Base-by-base conservation (phyloP, 2,888 invertebrate genomes). In the Callinectes sapidus region DNA sequence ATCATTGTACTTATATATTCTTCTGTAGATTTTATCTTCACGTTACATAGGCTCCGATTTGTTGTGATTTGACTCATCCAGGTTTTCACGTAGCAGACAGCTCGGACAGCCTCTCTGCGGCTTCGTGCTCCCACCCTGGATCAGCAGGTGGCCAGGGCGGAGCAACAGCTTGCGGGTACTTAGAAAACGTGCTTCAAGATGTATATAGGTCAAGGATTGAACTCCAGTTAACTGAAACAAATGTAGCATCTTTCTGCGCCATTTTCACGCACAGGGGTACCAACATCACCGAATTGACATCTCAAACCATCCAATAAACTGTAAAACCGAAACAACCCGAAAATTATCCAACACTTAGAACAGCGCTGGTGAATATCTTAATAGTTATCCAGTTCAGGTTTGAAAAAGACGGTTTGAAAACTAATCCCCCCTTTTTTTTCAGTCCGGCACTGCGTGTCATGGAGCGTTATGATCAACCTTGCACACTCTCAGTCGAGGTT, bases 281-380 rank as follows among this genome's bases (percentile, higher is more conserved):
- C 93, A 91, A 91, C 91, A 42, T 89, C 91, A 93, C 93, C 90
- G 91, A 93, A 89, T 90, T 81, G 92, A 85, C 77, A 88, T 90
- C 87, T 88, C 77, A 92, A 92, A 92, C 90, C 90, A 90, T 92
- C 92, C 90, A 89, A 89, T 90, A 92, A 92, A 92, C 90, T 92
- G 90, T 85, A 90, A 92, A 92, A 91, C 89, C 89, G 89, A 93
- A 91, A 93, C 91, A 93, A 91, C 93, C 93, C 93, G 93, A 91
- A 91, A 89, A 92, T 92, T 92, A 92, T 87, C 92, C 92, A 92
- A 81, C 93, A 93, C 93, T 93, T 93, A 93, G 93, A 93, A 93
- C 93, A 93, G 93, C 89, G 93, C 93, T 93, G 93, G 87, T 89
- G 55, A 89, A 93, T 93, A 91, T 93, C 91, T 93, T 91, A 91